These are phyloP conservation scores for Cryptophagus acutangulus DNA, from an alignment of 2,888 invertebrate genomes.

Conservation along the genomic window DNA sequence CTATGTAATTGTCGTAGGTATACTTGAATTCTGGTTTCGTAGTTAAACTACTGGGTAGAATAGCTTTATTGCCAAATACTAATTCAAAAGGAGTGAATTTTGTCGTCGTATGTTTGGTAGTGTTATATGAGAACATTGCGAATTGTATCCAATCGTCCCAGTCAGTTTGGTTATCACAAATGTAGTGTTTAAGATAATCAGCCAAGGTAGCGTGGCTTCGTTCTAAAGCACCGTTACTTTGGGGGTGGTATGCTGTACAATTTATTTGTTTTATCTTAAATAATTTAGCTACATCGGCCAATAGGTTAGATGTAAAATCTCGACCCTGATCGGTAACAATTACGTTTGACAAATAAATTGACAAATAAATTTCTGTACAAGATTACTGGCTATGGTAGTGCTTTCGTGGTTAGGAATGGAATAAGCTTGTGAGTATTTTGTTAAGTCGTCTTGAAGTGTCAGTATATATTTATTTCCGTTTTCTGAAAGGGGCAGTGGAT, in stretches of 20 bases:
- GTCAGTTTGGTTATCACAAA: constrained; percentile 28
- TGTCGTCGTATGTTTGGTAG: constrained; percentile 32
- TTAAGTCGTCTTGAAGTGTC: constrained; percentile 29
- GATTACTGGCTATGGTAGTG: constrained; percentile 28
- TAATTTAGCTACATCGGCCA: constrained; percentile 33
- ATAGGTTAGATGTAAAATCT: constrained; percentile 36
- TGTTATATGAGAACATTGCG: constrained; percentile 36
- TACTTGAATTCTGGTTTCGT: constrained; percentile 18
- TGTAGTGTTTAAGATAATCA: constrained; percentile 34
- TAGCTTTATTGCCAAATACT: constrained; percentile 36
- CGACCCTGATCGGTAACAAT: constrained; percentile 41
- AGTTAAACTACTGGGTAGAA: constrained; percentile 28
- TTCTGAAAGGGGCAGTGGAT: constrained; percentile 25
- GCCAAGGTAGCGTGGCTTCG: constrained; percentile 34
- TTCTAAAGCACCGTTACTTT: constrained; percentile 36
- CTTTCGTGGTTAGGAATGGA: constrained; percentile 29
- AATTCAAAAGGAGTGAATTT: constrained; percentile 38
- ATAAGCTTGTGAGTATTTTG: constrained; percentile 31
- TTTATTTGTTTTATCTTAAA: constrained; percentile 33
- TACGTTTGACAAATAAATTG: constrained; percentile 36
- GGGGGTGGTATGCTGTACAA: constrained; percentile 34
- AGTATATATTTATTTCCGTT: constrained; percentile 24
- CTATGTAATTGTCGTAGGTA: constrained; percentile 26
- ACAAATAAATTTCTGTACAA: constrained; percentile 34
- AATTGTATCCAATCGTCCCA: constrained; percentile 34